Evolutionary conservation across 2,888 invertebrate genomes (phyloP).

Genomic region (Galerucella nymphaeae): DNA sequence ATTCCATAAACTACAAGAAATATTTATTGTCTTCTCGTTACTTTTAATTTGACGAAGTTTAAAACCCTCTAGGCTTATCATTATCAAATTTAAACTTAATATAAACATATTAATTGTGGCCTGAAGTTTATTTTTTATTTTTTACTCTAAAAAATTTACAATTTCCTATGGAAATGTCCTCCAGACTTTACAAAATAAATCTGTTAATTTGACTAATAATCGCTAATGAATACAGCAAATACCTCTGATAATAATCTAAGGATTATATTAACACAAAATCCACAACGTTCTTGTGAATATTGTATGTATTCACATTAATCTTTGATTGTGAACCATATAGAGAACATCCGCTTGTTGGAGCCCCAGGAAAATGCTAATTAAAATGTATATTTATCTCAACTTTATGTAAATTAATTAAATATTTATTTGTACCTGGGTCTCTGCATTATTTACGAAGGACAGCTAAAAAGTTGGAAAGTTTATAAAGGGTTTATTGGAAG

Average conservation of each 20-base stretch:
- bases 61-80: no score
- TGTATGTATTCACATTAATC: conserved; percentile 1
- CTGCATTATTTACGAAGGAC: no score
- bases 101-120: no score
- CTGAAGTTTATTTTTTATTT: no score
- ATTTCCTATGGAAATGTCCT: no score
- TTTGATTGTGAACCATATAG: conserved; percentile 20
- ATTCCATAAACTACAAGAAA: no score
- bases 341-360: conserved; percentile 22
- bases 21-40: no score
- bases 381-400: not conserved
- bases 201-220: not conserved
- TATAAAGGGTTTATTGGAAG: no score
- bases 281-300: not conserved
- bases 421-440: not conserved
- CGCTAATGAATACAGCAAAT: not conserved
- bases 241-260: not conserved
- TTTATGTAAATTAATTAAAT: not conserved
- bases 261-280: not conserved
- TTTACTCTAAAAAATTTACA: no score
- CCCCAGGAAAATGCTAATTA: conserved; percentile 15
- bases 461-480: no score
- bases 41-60: no score
- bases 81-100: no score
- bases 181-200: not conserved